A percentile compares a stretch with the other conserved stretches of the same genome.
Evolutionary conservation across 1,140 invertebrate species (phyloP).

Genomic region (Bradysia coprophila): DNA sequence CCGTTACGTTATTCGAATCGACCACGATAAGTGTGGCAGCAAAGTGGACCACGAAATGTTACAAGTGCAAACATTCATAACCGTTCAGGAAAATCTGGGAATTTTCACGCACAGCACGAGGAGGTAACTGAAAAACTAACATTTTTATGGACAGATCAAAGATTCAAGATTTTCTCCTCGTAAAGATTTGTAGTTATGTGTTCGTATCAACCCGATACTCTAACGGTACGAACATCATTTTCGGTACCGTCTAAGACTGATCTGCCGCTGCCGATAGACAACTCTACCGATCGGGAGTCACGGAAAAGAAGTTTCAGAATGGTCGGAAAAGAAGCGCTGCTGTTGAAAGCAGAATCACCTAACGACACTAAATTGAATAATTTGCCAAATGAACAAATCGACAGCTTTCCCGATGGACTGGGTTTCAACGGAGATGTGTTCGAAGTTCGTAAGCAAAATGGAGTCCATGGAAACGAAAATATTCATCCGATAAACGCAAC

Average conservation of each 20-base stretch:
- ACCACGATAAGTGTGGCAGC: conserved; percentile 56
- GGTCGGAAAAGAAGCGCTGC: conserved; percentile 18
- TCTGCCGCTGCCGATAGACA: conserved; percentile 9
- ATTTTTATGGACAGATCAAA: conserved; percentile 2
- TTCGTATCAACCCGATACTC: conserved; percentile 56
- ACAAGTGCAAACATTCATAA: conserved; percentile 55
- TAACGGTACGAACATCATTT: conserved; percentile 55
- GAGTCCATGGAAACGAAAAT: no score
- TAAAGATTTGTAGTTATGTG: conserved; percentile 53
- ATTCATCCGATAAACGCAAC: no score
- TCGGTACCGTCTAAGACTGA: conserved; percentile 34
- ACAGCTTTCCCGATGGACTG: no score
- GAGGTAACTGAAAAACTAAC: conserved; percentile 20
- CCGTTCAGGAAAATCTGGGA: conserved; percentile 61
- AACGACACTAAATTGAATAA: no score
- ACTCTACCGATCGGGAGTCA: conserved; percentile 14
- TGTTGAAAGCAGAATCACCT: conserved; percentile 15
- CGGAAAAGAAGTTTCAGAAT: conserved; percentile 17
- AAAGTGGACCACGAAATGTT: conserved; percentile 42
- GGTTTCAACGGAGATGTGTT: no score
- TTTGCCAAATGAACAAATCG: no score
- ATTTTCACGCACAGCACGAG: conserved; percentile 64
- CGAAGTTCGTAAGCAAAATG: no score
- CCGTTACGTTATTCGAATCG: conserved; percentile 49
- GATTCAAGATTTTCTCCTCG: neutral